These are phyloP conservation scores for Sylvietta virens DNA, from an alignment of 2,113 vertebrate genomes.

Conservation along the genomic window DNA sequence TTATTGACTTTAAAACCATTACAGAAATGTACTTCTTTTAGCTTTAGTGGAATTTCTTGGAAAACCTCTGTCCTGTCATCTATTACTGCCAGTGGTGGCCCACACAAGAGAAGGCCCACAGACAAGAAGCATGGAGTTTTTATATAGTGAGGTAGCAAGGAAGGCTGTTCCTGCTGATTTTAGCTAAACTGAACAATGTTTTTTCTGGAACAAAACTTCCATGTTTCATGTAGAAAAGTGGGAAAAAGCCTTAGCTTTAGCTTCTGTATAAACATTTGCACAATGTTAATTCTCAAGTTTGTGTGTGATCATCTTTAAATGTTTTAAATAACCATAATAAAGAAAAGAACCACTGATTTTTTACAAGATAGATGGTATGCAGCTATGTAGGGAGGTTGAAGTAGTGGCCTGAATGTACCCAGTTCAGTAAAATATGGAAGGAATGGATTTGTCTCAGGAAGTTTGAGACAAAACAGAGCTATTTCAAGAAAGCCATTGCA, in stretches of 20 bases:
- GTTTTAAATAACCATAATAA: not conserved
- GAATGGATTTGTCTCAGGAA: constrained; percentile 2
- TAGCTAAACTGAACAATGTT: not conserved
- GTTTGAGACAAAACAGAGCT: not conserved
- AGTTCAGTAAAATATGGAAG: not conserved
- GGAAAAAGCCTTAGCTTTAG: not conserved
- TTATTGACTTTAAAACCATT: not conserved
- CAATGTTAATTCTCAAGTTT: not conserved
- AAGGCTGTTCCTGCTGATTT: not conserved
- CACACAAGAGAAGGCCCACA: not conserved
- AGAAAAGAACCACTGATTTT: not conserved
- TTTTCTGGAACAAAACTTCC: not conserved
- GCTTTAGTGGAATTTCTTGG: not conserved
- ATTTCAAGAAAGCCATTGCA: not conserved
- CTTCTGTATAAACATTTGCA: constrained; percentile 15
- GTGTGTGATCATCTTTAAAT: not conserved
- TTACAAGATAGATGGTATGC: not conserved
- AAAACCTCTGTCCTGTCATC: not conserved
- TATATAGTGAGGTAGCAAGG: not conserved
- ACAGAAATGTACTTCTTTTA: not conserved
- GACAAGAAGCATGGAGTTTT: not conserved
- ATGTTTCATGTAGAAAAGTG: not conserved
- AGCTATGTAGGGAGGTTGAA: not conserved
- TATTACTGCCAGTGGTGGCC: not conserved
- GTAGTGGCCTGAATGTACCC: not conserved